A percentile compares a stretch with the other conserved stretches of the same genome.
Conservation (phyloP, 2,113 vertebrate genomes). For the Leucosticte australis region DNA sequence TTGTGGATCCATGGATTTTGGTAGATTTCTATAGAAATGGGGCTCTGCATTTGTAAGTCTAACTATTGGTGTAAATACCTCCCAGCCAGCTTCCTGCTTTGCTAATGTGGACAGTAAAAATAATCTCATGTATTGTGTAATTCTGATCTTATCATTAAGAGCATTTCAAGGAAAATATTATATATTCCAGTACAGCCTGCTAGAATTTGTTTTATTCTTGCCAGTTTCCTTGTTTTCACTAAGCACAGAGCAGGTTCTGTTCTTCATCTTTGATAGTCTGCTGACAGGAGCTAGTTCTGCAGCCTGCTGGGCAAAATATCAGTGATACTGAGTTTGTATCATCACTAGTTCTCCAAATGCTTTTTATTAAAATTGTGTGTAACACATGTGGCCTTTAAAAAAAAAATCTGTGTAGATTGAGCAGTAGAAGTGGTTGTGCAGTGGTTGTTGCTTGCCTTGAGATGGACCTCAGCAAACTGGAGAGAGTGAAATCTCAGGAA, state of each 20-base stretch:
- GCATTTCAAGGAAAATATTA: neutral
- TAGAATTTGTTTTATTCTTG: neutral
- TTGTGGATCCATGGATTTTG: neutral
- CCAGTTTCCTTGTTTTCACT: neutral
- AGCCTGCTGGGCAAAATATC: neutral
- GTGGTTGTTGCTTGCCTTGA: neutral
- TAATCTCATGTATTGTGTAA: neutral
- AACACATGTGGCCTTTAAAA: neutral
- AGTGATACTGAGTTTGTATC: neutral
- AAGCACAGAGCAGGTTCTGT: neutral
- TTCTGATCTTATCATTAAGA: neutral
- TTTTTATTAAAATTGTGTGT: neutral
- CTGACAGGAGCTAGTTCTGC: neutral
- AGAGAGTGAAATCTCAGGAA: neutral
- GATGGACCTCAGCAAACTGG: neutral
- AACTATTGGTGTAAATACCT: neutral
- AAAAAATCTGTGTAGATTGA: neutral
- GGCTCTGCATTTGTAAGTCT: neutral
- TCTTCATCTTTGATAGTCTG: neutral
- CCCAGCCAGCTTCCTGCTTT: neutral
- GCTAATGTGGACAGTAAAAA: neutral
- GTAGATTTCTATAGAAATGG: neutral
- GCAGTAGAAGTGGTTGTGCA: neutral
- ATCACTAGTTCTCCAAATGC: neutral
- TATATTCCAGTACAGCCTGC: neutral